These are phyloP conservation scores for Steinernema hermaphroditum DNA, from an alignment of 2,888 invertebrate species.

Conservation along the genomic window DNA sequence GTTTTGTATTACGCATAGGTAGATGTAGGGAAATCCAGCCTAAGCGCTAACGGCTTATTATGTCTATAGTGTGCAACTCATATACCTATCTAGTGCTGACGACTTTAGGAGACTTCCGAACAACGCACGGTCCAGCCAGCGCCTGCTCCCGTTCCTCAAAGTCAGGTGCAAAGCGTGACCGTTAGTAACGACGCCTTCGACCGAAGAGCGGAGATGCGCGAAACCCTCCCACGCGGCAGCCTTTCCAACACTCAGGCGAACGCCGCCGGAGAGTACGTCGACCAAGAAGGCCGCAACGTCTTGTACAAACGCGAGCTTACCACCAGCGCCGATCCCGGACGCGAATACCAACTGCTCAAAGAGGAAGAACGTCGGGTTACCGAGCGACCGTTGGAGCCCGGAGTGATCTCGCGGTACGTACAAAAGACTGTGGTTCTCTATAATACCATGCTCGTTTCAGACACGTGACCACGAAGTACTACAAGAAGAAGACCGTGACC, in stretches of 20 bases:
- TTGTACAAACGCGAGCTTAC: conserved; percentile 59
- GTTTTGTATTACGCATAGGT: too few species aligned
- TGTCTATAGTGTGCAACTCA: too few species aligned
- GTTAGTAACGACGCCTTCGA: conserved; percentile 43
- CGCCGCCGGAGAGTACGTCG: conserved; percentile 58
- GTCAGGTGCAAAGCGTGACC: conserved; percentile 27
- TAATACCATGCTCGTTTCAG: conserved; percentile 36
- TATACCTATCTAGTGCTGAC: too few species aligned
- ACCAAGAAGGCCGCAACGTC: conserved; percentile 60
- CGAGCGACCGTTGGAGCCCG: conserved; percentile 61
- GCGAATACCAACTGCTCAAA: conserved; percentile 56
- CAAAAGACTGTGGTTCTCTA: neutral
- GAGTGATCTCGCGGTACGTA: conserved; percentile 57
- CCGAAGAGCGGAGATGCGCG: conserved; percentile 49
- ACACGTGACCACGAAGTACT: conserved; percentile 65
- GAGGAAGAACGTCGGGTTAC: conserved; percentile 60
- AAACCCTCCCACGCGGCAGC: conserved; percentile 51
- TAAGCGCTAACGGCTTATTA: too few species aligned
- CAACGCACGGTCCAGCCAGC: conserved; percentile 30
- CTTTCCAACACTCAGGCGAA: conserved; percentile 57
- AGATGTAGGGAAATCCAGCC: too few species aligned
- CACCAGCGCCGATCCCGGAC: conserved; percentile 60
- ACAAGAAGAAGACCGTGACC: conserved; percentile 65
- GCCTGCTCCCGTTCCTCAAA: conserved; percentile 17
- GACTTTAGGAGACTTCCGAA: conserved; percentile 40